A percentile compares a stretch with the other conserved stretches of the same genome.
Conservation (phyloP, 2,797 vertebrate species). For the Astyanax mexicanus region DNA sequence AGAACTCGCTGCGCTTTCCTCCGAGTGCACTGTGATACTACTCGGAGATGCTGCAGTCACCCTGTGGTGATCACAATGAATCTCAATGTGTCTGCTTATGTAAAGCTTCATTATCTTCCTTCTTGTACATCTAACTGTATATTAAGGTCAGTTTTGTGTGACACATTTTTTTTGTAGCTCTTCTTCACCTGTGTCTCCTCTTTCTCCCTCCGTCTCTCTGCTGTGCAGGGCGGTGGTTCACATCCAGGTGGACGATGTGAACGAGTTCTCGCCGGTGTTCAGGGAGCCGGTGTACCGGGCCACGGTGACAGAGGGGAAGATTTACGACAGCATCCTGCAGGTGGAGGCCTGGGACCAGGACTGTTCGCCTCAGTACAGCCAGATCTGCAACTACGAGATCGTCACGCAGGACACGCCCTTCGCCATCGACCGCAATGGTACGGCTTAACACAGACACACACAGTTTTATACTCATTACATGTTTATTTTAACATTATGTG, state of each 20-base stretch:
- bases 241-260: slow-evolving; percentile 96
- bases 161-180: slow-evolving; percentile 19
- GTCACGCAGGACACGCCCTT: slow-evolving; percentile 92
- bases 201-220: slow-evolving; percentile 5
- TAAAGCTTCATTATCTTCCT: background rate
- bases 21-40: too few relatives aligned
- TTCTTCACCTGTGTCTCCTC: background rate
- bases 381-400: slow-evolving; percentile 98
- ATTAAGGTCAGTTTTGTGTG: too few relatives aligned
- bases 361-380: slow-evolving; percentile 96
- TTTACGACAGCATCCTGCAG: slow-evolving; percentile 96
- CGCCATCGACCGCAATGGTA: slow-evolving; percentile 96
- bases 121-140: too few relatives aligned
- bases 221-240: slow-evolving; percentile 91
- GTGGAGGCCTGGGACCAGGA: slow-evolving; percentile 95
- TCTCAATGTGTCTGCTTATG: background rate
- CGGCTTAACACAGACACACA: slow-evolving; percentile 66
- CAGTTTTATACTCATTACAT: too few relatives aligned
- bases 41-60: too few relatives aligned
- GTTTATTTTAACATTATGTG: too few relatives aligned
- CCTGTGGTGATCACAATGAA: too few relatives aligned
- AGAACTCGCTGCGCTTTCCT: too few relatives aligned
- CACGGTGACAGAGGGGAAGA: slow-evolving; percentile 91
- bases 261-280: slow-evolving; percentile 93
- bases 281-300: slow-evolving; percentile 89